Conservation (phyloP, 2,113 vertebrate genomes). For the Xenus cinereus region DNA sequence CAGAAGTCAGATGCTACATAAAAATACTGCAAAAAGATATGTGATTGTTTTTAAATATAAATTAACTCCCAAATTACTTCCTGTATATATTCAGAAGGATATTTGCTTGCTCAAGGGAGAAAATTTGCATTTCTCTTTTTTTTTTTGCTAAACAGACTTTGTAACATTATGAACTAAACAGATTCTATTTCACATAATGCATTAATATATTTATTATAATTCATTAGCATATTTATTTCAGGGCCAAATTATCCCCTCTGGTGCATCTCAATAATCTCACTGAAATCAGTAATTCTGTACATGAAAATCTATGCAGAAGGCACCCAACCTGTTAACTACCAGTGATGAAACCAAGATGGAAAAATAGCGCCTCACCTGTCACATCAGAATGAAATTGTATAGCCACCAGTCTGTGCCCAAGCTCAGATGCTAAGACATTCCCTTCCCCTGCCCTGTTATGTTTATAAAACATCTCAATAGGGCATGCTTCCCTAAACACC, state of each 20-base stretch:
- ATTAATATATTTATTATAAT: constrained; percentile 21
- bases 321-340: not conserved
- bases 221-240: constrained; percentile 10
- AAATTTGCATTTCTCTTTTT: not conserved
- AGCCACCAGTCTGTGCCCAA: not conserved
- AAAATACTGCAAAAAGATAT: not conserved
- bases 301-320: not conserved
- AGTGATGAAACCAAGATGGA: not conserved
- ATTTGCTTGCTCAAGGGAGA: not conserved
- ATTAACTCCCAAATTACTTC: not conserved
- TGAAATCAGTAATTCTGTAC: not conserved
- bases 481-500: not conserved
- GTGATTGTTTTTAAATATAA: not conserved
- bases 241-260: not conserved
- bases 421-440: not conserved
- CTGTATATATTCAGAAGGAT: not conserved
- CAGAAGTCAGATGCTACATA: not conserved
- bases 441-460: not conserved
- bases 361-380: not conserved
- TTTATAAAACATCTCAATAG: not conserved
- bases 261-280: not conserved
- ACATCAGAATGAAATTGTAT: not conserved
- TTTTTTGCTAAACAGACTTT: not conserved
- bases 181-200: not conserved
- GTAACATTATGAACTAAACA: not conserved